phyloP scores from a whole-genome alignment of 2,888 invertebrate species.

The Portevinia maculata region DNA sequence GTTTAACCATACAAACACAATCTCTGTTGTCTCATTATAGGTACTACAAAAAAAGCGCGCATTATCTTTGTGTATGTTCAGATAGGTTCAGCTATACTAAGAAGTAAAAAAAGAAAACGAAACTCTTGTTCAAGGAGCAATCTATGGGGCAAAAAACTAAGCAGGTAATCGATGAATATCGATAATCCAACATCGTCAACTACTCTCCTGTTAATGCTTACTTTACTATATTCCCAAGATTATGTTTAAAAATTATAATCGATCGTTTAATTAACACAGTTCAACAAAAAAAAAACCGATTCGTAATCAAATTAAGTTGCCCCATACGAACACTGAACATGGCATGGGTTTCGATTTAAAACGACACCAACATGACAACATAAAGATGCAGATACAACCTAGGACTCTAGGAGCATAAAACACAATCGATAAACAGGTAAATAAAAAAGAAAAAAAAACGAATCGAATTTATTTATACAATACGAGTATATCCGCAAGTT shows the following conservation, averaged over 20 bases:
- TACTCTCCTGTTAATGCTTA: slow-evolving; percentile 8
- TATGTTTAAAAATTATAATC: slow-evolving; percentile 40
- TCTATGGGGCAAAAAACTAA: slow-evolving; percentile 16
- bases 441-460: slow-evolving; percentile 5
- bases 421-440: slow-evolving; percentile 26
- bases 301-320: slow-evolving; percentile 69
- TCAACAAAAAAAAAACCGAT: slow-evolving; percentile 12
- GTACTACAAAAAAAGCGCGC: slow-evolving; percentile 46
- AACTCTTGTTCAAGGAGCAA: slow-evolving; percentile 14
- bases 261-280: slow-evolving; percentile 72
- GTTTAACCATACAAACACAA: slow-evolving; percentile 65
- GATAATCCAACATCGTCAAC: slow-evolving; percentile 32
- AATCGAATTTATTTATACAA: slow-evolving; percentile 52
- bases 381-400: slow-evolving; percentile 53
- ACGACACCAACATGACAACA: slow-evolving; percentile 52
- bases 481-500: slow-evolving; percentile 12
- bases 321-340: slow-evolving; percentile 29
- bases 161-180: slow-evolving; percentile 18
- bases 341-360: neutral
- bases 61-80: slow-evolving; percentile 57
- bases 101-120: slow-evolving; percentile 3
- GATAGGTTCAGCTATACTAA: too few relatives aligned
- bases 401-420: neutral
- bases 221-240: slow-evolving; percentile 6
- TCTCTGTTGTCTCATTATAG: slow-evolving; percentile 61